Base-by-base conservation (phyloP, 2,888 invertebrate genomes). In the Rhagium mordax region DNA sequence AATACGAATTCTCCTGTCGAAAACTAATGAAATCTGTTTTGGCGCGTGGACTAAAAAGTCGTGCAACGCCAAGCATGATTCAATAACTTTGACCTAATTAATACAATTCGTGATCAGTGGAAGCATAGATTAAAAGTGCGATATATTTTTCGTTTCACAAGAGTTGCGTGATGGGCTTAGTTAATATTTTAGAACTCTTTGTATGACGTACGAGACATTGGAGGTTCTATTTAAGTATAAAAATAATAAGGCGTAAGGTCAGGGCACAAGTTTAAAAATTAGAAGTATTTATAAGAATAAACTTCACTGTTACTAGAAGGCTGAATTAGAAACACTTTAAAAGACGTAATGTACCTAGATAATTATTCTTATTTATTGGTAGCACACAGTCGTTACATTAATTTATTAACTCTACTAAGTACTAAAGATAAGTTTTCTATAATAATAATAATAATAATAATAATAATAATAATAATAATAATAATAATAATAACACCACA, bases 41-140 rank as follows among this genome's bases (percentile, higher is more conserved):
- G 77, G 81, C 81, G 78, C 81, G 79, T 78, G 81, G 75, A 74
- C 72, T 70, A 41, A 71, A 49, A 71, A 70, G 62, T 79, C 78
- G 79, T 77, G 79, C 77, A 74, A 71, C 72, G 76, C 72, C 77
- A 69, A 68, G 65, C 76, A 77, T 77, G 75, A 78, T 76, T 77
- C 77, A 75, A 78, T 70, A 70, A 70, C 70, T 70, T 70, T 70
- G 70, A 70, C 70, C 70, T 48, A 70, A 70, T 70, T 70, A 70
- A 57, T 18, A 29, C 29, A n/a, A 27, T 21, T 70, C 70, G 70
- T 70, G 70, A 70, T 64, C 70, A 20, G 41, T 62, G 21, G 70
- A 70, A 64, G 70, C 70, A 53, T 57, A 70, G 62, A 64, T 70
- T 64, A 70, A 70, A 20, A 64, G 41, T 48, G 55, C 15, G 64